These are phyloP conservation scores for Hydrotaea cyrtoneurina DNA, from an alignment of 2,888 invertebrate species.

Conservation along the genomic window DNA sequence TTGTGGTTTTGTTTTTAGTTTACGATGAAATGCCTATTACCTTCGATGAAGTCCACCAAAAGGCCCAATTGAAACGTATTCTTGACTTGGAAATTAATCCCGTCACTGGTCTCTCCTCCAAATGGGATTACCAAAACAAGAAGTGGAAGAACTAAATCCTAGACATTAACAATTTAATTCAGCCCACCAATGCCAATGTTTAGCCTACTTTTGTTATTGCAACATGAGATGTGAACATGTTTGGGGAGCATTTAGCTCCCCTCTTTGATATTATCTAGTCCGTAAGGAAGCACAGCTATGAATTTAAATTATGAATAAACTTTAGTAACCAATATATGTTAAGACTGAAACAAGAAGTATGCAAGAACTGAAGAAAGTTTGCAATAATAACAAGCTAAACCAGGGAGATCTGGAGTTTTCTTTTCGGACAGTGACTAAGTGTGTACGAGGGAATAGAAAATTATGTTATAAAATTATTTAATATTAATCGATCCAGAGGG, in stretches of 20 bases:
- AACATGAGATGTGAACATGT: background rate
- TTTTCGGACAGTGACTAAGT: background rate
- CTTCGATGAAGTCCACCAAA: constrained; percentile 87
- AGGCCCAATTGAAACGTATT: constrained; percentile 90
- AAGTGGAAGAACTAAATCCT: constrained; percentile 86
- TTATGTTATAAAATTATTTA: too few species aligned
- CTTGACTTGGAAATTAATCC: constrained; percentile 90
- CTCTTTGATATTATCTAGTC: background rate
- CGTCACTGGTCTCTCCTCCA: constrained; percentile 89
- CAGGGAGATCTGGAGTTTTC: background rate
- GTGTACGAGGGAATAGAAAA: too few species aligned
- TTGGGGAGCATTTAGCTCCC: too few species aligned
- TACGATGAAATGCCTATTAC: constrained; percentile 86
- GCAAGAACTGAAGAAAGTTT: background rate
- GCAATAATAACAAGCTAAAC: constrained; percentile 3
- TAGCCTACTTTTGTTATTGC: constrained; percentile 13
- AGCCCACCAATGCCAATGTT: background rate
- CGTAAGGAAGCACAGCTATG: constrained; percentile 11
- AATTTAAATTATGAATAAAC: background rate
- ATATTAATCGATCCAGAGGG: too few species aligned
- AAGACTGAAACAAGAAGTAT: background rate
- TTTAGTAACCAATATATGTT: background rate
- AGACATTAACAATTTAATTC: background rate
- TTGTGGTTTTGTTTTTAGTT: constrained; percentile 79
- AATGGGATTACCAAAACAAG: constrained; percentile 96